These are phyloP conservation scores for Meloidogyne floridensis DNA, from an alignment of 1,140 invertebrate genomes.

Conservation along the genomic window DNA sequence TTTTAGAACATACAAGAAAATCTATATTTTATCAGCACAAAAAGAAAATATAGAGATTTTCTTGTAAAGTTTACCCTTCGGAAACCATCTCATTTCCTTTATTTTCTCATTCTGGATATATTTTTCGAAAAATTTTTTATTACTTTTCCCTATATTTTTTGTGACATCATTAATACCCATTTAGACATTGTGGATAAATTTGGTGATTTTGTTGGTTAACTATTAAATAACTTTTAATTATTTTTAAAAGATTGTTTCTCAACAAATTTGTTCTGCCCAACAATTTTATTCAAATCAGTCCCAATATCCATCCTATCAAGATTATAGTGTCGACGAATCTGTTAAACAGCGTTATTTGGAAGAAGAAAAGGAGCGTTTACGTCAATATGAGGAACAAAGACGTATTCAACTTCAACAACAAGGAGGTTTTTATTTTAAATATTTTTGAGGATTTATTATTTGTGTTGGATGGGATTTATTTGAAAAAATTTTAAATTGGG, in stretches of 20 bases:
- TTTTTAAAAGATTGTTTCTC: conserved; percentile 48
- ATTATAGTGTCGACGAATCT: conserved; percentile 51
- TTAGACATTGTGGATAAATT: no score
- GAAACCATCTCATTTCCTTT: no score
- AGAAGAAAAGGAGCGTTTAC: conserved; percentile 62
- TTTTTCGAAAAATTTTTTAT: no score
- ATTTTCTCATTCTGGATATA: no score
- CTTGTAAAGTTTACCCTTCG: no score
- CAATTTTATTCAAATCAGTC: conserved; percentile 31
- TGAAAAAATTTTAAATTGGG: no score
- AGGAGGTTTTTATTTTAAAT: conserved; percentile 67
- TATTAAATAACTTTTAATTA: not conserved
- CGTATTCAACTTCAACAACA: conserved; percentile 68
- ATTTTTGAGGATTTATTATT: conserved; percentile 42
- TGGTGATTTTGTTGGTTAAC: conserved; percentile 3
- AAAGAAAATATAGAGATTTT: no score
- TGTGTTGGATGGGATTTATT: no score
- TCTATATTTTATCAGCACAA: no score
- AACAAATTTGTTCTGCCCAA: conserved; percentile 39
- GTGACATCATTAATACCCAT: no score
- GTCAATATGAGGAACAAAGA: conserved; percentile 62
- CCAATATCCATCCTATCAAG: not conserved
- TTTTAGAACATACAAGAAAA: no score
- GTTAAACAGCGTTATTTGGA: conserved; percentile 61
- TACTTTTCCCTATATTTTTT: no score